These are phyloP conservation scores for Hypotaenidia okinawae DNA, from an alignment of 2,797 vertebrate species.

Conservation along the genomic window DNA sequence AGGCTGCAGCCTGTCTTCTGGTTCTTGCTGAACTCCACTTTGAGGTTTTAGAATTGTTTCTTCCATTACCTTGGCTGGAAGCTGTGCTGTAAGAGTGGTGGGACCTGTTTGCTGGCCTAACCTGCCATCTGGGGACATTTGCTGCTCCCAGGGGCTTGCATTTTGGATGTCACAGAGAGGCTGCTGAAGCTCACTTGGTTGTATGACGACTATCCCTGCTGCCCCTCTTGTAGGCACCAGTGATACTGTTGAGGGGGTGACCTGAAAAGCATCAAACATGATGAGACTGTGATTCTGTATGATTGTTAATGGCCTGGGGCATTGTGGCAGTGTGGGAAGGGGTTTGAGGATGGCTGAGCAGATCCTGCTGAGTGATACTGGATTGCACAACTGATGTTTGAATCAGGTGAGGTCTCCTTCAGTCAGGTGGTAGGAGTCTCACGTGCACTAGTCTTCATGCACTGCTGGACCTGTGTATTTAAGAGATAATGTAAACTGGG, in stretches of 20 bases:
- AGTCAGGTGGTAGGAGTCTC: background rate
- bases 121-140: background rate
- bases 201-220: background rate
- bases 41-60: background rate
- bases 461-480: no score
- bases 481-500: no score
- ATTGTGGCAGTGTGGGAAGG: background rate
- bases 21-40: accelerated
- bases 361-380: background rate
- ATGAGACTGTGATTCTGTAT: background rate
- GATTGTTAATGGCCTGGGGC: background rate
- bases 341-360: background rate
- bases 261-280: no score
- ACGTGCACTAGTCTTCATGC: background rate
- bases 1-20: background rate
- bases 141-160: background rate
- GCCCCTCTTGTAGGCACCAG: background rate
- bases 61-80: background rate
- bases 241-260: background rate
- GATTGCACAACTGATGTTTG: background rate
- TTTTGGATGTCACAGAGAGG: background rate
- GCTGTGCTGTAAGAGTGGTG: background rate
- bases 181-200: background rate
- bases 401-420: background rate
- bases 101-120: background rate